Percentiles rank a stretch among this genome's conserved stretches.
Conservation (phyloP, 2,797 vertebrate species). For the Bryconaethiops microstoma region DNA sequence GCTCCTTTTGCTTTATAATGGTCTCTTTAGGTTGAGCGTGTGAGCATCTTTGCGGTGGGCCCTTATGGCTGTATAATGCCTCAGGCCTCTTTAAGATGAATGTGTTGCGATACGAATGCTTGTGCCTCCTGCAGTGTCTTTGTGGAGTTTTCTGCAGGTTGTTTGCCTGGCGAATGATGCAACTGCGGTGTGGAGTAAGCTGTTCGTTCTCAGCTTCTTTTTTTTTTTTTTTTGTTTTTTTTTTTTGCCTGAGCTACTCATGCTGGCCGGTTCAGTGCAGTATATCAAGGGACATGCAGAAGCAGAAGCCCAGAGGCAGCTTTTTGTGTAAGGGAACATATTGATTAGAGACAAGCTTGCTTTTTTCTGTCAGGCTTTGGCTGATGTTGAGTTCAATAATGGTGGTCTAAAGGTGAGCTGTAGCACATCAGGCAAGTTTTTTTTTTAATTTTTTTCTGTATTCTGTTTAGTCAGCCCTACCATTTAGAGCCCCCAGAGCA, state of each 20-base stretch:
- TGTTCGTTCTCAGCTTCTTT: not conserved
- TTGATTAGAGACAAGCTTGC: conserved; percentile 19
- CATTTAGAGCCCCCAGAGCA: not conserved
- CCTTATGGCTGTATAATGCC: not conserved
- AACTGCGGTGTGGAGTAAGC: conserved; percentile 4
- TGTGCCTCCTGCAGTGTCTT: conserved; percentile 29
- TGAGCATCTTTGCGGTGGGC: not conserved
- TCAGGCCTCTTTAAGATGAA: conserved; percentile 16
- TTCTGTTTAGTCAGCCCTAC: not conserved
- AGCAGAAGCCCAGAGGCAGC: conserved; percentile 7
- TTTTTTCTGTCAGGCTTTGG: conserved; percentile 4
- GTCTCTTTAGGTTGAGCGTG: not conserved
- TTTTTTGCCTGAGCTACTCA: not conserved
- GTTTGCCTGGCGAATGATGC: conserved; percentile 14
- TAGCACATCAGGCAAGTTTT: not conserved
- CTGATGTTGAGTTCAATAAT: conserved; percentile 12
- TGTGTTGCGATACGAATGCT: conserved; percentile 20
- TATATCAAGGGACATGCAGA: conserved; percentile 15
- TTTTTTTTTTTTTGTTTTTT: not conserved
- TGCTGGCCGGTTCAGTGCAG: conserved; percentile 5
- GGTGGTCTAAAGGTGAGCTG: conserved; percentile 9
- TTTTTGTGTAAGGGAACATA: conserved; percentile 16
- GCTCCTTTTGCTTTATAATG: not conserved
- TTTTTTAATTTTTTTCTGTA: not conserved
- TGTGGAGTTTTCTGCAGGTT: conserved; percentile 22